Evolutionary conservation across 2,797 vertebrate species (phyloP), one percentile per base, ranked within the genome.

Genomic region (Hybognathus amarus): DNA sequence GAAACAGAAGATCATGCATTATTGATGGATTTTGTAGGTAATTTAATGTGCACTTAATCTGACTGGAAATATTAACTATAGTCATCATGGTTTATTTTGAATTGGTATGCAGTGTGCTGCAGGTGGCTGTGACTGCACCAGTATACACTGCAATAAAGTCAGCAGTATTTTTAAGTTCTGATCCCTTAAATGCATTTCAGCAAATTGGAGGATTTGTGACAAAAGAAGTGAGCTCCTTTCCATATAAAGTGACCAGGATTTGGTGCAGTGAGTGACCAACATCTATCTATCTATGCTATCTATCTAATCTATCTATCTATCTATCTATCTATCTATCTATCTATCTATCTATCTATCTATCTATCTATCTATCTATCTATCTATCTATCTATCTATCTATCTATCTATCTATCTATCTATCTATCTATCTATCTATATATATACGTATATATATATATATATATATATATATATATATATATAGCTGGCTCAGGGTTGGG

Each of bases 21-120:
- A 77, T 81, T 77, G n/a, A 81, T 77, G 66, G 12, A n/a, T 20
- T 71, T 77, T 8, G 33, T 52, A 77, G 47, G 73, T 71, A 27
- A 59, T 66, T 80, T 64, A 73, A 84, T 45, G 52, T 63, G 50
- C 24, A 54, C 36, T 54, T 71, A 63, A 76, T 56, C 73, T 69
- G 71, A 66, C 82, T 40, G 45, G 68, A 85, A n/a, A 82, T 85
- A 77, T 71, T 74, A 82, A 71, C 70, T 33, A 70, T 27, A 64
- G 71, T 45, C 27, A 66, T 69, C 11, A 22, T 40, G 63, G 76
- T 59, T 68, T 42, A 76, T 70, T 80, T 83, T 85, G 33, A 77
- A 70, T 73, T 77, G 56, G 30, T 77, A 82, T 76, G 64, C 84
- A 69, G 22, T 50, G 18, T 78, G 52, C 4, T 76, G 45, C 71